phyloP scores from a whole-genome alignment of 2,888 invertebrate genomes.

The Heliconius aoede region DNA sequence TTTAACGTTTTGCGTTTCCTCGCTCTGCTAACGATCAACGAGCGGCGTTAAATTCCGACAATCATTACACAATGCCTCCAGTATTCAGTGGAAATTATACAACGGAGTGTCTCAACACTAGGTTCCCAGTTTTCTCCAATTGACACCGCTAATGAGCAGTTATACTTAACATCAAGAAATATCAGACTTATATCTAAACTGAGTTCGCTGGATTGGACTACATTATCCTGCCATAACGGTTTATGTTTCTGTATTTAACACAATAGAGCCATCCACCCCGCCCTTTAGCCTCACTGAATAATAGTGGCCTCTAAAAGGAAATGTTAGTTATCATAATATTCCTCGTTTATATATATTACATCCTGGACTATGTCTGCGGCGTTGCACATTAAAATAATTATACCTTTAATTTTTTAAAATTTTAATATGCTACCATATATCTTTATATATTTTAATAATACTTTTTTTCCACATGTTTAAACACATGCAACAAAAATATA shows the following conservation, averaged over 20 bases:
- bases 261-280: conserved; percentile 10
- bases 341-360: conserved; percentile 21
- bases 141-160: no score
- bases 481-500: not conserved
- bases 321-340: conserved; percentile 20
- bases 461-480: not conserved
- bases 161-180: not conserved
- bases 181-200: not conserved
- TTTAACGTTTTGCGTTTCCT: no score
- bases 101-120: no score
- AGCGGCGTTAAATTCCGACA: no score
- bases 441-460: no score
- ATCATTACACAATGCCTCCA: no score
- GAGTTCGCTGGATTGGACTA: not conserved
- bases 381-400: not conserved
- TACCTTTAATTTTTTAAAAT: no score
- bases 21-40: no score
- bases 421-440: no score
- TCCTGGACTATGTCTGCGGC: not conserved
- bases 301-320: conserved; percentile 25
- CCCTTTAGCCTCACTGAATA: conserved; percentile 15
- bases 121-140: no score
- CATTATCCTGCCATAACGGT: conserved; percentile 19
- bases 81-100: no score
- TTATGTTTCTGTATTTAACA: conserved; percentile 26